Evolutionary conservation across 2,888 invertebrate species (phyloP), one percentile per base, ranked within the genome.

Genomic region (Heliconius ethilla): DNA sequence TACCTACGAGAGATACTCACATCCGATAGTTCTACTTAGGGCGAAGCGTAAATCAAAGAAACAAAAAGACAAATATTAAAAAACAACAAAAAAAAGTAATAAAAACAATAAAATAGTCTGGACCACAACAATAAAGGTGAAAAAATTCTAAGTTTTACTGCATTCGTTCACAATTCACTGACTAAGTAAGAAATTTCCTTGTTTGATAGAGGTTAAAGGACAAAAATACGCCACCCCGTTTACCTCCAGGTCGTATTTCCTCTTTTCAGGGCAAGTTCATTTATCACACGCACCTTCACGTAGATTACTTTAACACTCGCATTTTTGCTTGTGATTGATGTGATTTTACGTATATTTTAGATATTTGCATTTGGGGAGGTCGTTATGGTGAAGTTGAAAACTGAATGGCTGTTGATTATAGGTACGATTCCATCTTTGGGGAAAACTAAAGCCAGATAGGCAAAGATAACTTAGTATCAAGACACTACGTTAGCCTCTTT

Each of bases 251-350:
- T 74, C 73, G 73, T 40, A 74, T 75, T 76, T 74, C 74, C 73
- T 70, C 76, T 79, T 70, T 76, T 70, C 74, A 25, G 70, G 65
- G 63, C 63, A 29, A 76, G 76, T 76, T 79, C 79, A 79, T 79
- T 76, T 75, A 79, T 79, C 79, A 79, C 65, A 76, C 76, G 79
- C 79, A 76, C 74, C 79, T 79, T 76, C 29, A 51, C 70, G 74
- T 76, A 76, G 70, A 79, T 79, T 79, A 76, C 55, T 45, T 63
- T 59, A 22, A 45, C 40, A 63, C 75, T 65, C 37, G 62, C 75
- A 65, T 55, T 79, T 76, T 69, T 70, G 55, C 62, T 7, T 76
- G 63, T 79, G 79, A 79, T 79, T 79, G 63, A 79, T 79, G 79
- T 33, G 37, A 70, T 74, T 69, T 76, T 79, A 63, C 76, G 51